Conservation (phyloP, 2,113 vertebrate genomes). For the Saguinus midas region DNA sequence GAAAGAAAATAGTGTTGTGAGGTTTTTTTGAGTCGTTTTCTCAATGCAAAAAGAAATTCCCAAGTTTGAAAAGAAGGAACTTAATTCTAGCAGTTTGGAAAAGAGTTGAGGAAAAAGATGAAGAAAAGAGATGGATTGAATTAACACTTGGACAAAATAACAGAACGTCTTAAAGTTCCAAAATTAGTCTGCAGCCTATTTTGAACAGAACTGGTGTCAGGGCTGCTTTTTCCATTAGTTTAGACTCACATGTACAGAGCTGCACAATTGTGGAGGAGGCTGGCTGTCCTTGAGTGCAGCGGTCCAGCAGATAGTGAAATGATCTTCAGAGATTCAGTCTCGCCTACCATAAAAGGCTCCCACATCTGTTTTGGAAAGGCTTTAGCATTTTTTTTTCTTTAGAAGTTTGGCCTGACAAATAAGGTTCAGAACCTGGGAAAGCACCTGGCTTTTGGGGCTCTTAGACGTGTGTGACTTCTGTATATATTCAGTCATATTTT, state of each 20-base stretch:
- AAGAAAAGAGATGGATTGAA: neutral
- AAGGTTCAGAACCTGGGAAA: neutral
- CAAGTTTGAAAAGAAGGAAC: neutral
- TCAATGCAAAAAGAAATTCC: neutral
- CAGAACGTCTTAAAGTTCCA: neutral
- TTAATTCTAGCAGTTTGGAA: neutral
- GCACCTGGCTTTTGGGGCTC: neutral
- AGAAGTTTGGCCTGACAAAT: neutral
- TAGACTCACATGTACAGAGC: constrained; percentile 15
- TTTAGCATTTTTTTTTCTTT: neutral
- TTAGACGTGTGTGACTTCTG: neutral
- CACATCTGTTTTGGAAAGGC: neutral
- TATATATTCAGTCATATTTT: neutral
- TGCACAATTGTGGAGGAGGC: neutral
- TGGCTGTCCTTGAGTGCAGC: neutral
- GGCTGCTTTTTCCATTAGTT: neutral
- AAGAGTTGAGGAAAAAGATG: neutral
- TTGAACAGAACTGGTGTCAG: neutral
- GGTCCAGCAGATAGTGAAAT: neutral
- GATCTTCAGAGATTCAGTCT: neutral
- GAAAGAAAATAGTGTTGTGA: neutral
- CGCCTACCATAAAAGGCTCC: neutral
- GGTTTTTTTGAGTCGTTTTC: neutral
- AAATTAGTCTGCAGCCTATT: neutral
- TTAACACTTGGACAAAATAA: neutral